Evolutionary conservation across 2,113 vertebrate genomes (phyloP).

Genomic region (Laterallus jamaicensis): DNA sequence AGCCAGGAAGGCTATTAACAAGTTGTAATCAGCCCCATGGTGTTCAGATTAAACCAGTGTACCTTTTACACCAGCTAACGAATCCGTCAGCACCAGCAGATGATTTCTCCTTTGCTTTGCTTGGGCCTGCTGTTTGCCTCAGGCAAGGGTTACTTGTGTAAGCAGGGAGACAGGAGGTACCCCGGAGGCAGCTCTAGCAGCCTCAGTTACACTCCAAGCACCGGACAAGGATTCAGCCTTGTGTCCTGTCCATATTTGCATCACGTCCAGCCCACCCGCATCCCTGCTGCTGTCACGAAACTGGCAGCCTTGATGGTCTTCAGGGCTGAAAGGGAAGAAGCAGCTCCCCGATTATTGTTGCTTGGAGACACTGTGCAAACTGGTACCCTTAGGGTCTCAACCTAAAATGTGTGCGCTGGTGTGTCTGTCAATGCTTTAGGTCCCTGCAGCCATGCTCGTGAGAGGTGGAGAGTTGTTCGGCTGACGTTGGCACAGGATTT

Average conservation of each 20-base stretch:
- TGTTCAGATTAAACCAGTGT: neutral
- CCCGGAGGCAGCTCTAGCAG: neutral
- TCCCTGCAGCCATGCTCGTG: neutral
- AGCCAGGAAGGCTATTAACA: slow-evolving; percentile 1
- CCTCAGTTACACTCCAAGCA: neutral
- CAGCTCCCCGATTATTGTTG: neutral
- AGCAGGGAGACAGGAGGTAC: slow-evolving; percentile 8
- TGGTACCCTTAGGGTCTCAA: neutral
- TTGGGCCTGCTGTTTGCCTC: slow-evolving; percentile 29
- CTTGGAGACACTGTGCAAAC: neutral
- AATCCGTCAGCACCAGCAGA: neutral
- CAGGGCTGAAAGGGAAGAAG: neutral
- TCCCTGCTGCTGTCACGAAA: neutral
- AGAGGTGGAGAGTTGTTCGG: neutral
- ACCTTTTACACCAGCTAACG: slow-evolving; percentile 24
- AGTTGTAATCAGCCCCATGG: neutral
- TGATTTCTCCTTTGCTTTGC: slow-evolving; percentile 43
- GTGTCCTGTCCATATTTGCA: neutral
- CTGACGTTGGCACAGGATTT: neutral
- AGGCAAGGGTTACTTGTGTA: neutral
- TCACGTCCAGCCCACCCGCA: neutral
- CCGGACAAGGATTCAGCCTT: neutral
- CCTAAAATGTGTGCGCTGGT: neutral
- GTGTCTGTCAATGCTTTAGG: neutral
- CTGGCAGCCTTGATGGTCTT: neutral